Conservation (phyloP, 2,888 invertebrate species). For the Tryphoninae sp. region DNA sequence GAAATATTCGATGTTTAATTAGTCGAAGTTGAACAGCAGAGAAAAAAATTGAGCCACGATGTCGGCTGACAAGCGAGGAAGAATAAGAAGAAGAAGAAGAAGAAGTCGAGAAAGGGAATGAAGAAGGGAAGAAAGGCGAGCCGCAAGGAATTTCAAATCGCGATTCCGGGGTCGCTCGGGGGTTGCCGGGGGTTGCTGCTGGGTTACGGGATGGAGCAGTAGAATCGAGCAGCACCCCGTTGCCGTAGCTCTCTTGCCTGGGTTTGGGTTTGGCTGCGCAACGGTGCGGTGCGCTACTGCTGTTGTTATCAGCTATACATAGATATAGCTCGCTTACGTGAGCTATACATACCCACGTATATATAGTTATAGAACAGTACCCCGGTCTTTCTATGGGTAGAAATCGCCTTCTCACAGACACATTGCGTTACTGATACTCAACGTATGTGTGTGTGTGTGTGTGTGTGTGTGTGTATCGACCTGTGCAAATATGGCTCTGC, state of each 20-base stretch:
- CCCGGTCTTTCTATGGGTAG: background rate
- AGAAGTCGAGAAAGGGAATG: background rate
- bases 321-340: background rate
- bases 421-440: conserved; percentile 23
- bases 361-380: background rate
- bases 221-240: conserved; percentile 32
- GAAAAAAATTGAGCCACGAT: conserved; percentile 30
- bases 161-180: conserved; percentile 52
- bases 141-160: conserved; percentile 57
- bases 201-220: conserved; percentile 49
- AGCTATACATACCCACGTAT: background rate
- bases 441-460: background rate
- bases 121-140: background rate
- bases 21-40: background rate
- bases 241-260: conserved; percentile 50
- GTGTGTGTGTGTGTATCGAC: conserved; percentile 3
- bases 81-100: too few relatives aligned
- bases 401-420: conserved; percentile 27
- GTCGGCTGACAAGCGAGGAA: conserved; percentile 24
- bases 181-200: conserved; percentile 56
- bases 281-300: conserved; percentile 60
- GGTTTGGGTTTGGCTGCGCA: conserved; percentile 54
- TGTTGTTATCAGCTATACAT: conserved; percentile 37
- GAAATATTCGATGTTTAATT: background rate
- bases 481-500: conserved; percentile 4